Evolutionary conservation across 2,888 invertebrate species (phyloP).

Genomic region (Hermodice carunculata): DNA sequence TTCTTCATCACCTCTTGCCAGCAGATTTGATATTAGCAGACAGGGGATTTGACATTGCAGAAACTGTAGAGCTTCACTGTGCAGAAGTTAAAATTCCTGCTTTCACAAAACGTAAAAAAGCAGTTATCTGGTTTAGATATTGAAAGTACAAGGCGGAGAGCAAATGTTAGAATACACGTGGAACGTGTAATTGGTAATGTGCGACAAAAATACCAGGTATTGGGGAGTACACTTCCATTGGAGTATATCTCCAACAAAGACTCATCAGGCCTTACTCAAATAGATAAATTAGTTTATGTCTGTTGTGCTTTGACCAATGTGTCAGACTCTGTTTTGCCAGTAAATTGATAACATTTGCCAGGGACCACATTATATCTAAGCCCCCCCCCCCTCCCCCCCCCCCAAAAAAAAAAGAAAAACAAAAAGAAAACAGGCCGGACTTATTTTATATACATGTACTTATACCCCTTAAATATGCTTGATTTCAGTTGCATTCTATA

Average conservation of each 20-base stretch:
- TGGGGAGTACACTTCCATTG: constrained; percentile 32
- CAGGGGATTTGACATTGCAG: constrained; percentile 40
- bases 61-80: constrained; percentile 32
- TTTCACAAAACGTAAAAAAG: constrained; percentile 36
- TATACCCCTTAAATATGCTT: too few relatives aligned
- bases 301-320: constrained; percentile 20
- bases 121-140: constrained; percentile 37
- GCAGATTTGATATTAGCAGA: constrained; percentile 43
- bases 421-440: too few relatives aligned
- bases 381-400: constrained; percentile 29
- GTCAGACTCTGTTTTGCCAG: constrained; percentile 27
- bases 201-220: constrained; percentile 36
- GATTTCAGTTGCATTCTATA: too few relatives aligned
- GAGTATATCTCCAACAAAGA: constrained; percentile 17
- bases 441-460: too few relatives aligned
- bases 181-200: constrained; percentile 41
- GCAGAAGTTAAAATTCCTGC: constrained; percentile 39
- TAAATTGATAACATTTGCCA: too few relatives aligned
- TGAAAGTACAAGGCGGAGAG: constrained; percentile 36
- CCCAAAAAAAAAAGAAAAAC: too few relatives aligned
- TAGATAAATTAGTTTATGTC: constrained; percentile 36
- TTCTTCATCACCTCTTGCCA: constrained; percentile 37
- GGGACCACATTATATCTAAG: too few relatives aligned
- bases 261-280: constrained; percentile 14
- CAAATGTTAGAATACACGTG: constrained; percentile 39